A percentile compares a stretch with the other conserved stretches of the same genome.
Conservation (phyloP, 2,113 vertebrate genomes). For the Australoheros scitulus region DNA sequence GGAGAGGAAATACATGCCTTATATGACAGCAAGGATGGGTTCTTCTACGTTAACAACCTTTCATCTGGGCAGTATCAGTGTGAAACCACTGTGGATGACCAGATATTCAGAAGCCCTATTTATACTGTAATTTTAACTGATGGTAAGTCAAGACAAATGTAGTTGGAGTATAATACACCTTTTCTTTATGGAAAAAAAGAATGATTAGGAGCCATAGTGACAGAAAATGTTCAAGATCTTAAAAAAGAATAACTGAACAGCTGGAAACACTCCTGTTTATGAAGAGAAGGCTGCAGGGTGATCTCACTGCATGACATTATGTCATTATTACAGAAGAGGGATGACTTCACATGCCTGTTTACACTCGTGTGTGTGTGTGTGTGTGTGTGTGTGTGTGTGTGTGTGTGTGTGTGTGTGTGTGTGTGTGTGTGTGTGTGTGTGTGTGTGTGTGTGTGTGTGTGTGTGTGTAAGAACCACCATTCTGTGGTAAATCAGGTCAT, state of each 20-base stretch:
- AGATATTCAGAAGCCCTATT: slow-evolving; percentile 74
- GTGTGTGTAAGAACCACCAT: slow-evolving; percentile 3
- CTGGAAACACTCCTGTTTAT: slow-evolving; percentile 53
- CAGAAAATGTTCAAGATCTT: not conserved
- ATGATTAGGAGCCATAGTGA: not conserved
- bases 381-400: not conserved
- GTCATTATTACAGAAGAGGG: slow-evolving; percentile 51
- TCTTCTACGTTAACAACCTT: slow-evolving; percentile 85
- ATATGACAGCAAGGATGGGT: slow-evolving; percentile 88
- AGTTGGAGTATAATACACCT: not conserved
- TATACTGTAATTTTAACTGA: slow-evolving; percentile 81
- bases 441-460: slow-evolving; percentile 1
- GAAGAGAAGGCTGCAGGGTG: slow-evolving; percentile 33
- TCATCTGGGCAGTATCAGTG: slow-evolving; percentile 84
- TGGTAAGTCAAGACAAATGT: slow-evolving; percentile 70
- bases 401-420: not conserved
- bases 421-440: slow-evolving; percentile 3
- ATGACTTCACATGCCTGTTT: slow-evolving; percentile 60
- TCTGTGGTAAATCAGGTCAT: slow-evolving; percentile 40
- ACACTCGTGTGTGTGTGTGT: slow-evolving; percentile 19
- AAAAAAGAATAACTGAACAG: slow-evolving; percentile 19
- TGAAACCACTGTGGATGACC: slow-evolving; percentile 79
- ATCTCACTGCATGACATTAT: slow-evolving; percentile 60
- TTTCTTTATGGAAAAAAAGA: not conserved
- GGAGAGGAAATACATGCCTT: slow-evolving; percentile 66